Conservation (phyloP, 2,888 invertebrate genomes). For the Synergus japonicus region DNA sequence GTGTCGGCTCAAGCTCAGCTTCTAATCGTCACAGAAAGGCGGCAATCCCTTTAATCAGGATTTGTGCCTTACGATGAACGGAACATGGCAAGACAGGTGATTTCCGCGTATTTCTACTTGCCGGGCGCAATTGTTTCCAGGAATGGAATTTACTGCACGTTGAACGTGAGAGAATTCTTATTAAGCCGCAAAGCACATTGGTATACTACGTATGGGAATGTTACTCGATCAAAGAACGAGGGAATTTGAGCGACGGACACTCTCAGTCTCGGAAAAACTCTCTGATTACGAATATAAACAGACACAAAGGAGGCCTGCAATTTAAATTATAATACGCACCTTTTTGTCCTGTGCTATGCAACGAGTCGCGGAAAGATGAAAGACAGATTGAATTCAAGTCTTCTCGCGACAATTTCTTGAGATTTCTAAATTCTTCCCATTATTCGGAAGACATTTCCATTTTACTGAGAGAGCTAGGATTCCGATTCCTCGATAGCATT, state of each 20-base stretch:
- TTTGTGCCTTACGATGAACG: slow-evolving; percentile 37
- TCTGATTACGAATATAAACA: slow-evolving; percentile 39
- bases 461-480: background rate
- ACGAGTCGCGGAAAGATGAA: slow-evolving; percentile 34
- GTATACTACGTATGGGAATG: slow-evolving; percentile 54
- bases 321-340: slow-evolving; percentile 38
- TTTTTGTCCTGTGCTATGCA: background rate
- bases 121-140: slow-evolving; percentile 67
- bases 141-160: slow-evolving; percentile 66
- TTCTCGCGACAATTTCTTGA: slow-evolving; percentile 15
- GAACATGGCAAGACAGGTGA: slow-evolving; percentile 42
- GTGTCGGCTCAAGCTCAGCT: slow-evolving; percentile 18
- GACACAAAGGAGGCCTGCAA: slow-evolving; percentile 35
- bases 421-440: background rate
- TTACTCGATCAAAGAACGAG: slow-evolving; percentile 49
- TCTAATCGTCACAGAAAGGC: slow-evolving; percentile 25
- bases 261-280: slow-evolving; percentile 41
- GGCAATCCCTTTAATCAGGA: slow-evolving; percentile 40
- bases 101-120: slow-evolving; percentile 39
- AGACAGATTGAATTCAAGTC: slow-evolving; percentile 19
- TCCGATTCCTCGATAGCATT: background rate
- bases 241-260: slow-evolving; percentile 47
- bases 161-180: slow-evolving; percentile 69
- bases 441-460: background rate
- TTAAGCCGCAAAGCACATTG: slow-evolving; percentile 51